Percentiles rank a stretch among this genome's conserved stretches.
Conservation (phyloP, 2,113 vertebrate species). For the Halichoeres trimaculatus region DNA sequence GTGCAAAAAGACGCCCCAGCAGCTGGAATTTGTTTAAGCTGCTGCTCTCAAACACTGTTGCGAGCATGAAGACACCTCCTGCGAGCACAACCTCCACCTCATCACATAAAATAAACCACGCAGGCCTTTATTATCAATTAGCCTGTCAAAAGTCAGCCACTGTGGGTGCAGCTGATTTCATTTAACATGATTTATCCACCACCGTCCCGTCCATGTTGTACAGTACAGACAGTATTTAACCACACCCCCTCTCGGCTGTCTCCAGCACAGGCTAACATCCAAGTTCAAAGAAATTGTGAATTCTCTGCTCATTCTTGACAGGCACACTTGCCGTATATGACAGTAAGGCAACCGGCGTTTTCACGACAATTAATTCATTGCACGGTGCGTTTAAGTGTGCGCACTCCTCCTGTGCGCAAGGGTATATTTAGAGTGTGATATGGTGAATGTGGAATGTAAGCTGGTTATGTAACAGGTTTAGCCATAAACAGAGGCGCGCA, state of each 20-base stretch:
- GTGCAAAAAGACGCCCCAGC: conserved; percentile 56
- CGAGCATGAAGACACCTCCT: conserved; percentile 14
- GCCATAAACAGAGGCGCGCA: conserved; percentile 90
- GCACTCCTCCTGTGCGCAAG: conserved; percentile 55
- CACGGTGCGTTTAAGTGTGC: conserved; percentile 13
- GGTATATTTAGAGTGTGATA: conserved; percentile 93
- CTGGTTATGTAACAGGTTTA: conserved; percentile 98
- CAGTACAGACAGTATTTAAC: conserved; percentile 90
- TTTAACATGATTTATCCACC: conserved; percentile 68
- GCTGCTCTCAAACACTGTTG: conserved; percentile 38
- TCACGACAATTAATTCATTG: conserved; percentile 47
- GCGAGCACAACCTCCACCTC: not conserved
- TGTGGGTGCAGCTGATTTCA: conserved; percentile 8
- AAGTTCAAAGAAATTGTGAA: conserved; percentile 85
- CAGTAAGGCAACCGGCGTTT: conserved; percentile 7
- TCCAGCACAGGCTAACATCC: conserved; percentile 81
- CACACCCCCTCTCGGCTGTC: conserved; percentile 90
- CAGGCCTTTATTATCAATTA: conserved; percentile 47
- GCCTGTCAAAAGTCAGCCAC: conserved; percentile 47
- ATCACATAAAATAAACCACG: not conserved
- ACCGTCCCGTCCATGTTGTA: conserved; percentile 89
- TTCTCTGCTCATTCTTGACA: conserved; percentile 41
- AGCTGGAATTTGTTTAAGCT: conserved; percentile 64
- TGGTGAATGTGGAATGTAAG: conserved; percentile 93
- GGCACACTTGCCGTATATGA: conserved; percentile 7